Percentiles rank a stretch among this genome's conserved stretches.
phyloP scores from a whole-genome alignment of 23 tunicate species.

The Ascidia mentula region DNA sequence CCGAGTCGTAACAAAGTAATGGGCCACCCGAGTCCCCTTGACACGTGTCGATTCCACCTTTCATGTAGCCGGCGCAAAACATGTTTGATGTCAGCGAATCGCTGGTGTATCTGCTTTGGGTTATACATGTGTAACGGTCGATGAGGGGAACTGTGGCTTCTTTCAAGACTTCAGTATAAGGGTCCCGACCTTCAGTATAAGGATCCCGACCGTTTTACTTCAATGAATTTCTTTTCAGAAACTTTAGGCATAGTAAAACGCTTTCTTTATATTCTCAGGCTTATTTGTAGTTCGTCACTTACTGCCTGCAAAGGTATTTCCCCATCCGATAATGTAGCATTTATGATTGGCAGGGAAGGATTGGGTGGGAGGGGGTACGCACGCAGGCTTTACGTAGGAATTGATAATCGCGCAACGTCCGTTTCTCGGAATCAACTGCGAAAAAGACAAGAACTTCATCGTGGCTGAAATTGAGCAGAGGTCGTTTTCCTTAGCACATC shows the following conservation, averaged over 20 bases:
- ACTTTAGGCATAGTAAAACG: too few species aligned
- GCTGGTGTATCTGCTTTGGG: conserved; percentile 49
- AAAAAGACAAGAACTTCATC: background rate
- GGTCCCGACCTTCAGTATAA: conserved; percentile 35
- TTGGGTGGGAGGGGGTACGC: conserved; percentile 50
- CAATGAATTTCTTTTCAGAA: too few species aligned
- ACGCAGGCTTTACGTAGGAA: conserved; percentile 35
- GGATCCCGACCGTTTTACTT: too few species aligned
- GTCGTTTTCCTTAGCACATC: background rate
- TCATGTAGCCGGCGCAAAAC: conserved; percentile 83
- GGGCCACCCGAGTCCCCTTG: conserved; percentile 97
- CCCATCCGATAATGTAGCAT: conserved; percentile 82
- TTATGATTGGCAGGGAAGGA: conserved; percentile 39
- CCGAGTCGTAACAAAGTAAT: conserved; percentile 46
- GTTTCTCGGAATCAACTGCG: background rate
- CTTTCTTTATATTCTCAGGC: too few species aligned
- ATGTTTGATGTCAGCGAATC: conserved; percentile 45
- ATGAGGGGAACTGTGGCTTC: conserved; percentile 69
- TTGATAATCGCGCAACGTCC: conserved; percentile 54
- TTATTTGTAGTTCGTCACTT: background rate
- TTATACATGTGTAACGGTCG: conserved; percentile 16
- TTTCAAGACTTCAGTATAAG: conserved; percentile 39
- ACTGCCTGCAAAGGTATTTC: conserved; percentile 45
- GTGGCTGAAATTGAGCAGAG: too few species aligned
- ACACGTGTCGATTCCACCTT: conserved; percentile 86